phyloP scores from a whole-genome alignment of 23 tunicate species.

The Clavelina lepadiformis region DNA sequence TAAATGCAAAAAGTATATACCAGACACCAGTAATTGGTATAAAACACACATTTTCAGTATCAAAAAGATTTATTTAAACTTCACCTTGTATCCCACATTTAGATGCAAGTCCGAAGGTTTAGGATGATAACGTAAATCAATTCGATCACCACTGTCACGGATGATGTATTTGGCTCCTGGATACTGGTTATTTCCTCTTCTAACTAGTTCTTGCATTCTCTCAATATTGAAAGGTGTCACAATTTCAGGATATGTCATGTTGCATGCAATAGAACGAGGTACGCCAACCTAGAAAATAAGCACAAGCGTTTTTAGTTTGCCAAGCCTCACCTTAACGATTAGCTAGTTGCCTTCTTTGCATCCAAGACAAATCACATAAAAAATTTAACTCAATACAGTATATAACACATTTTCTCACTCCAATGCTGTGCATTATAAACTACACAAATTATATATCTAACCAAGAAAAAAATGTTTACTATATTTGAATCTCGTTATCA shows the following conservation, averaged over 20 bases:
- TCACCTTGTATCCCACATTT: slow-evolving; percentile 97
- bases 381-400: no score
- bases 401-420: no score
- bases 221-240: slow-evolving; percentile 99
- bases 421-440: no score
- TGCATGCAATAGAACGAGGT: slow-evolving; percentile 94
- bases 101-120: slow-evolving; percentile 94
- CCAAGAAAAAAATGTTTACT: no score
- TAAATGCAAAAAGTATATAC: background rate
- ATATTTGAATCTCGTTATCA: no score
- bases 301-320: background rate
- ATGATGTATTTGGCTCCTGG: slow-evolving; percentile 99
- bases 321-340: no score
- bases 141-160: slow-evolving; percentile 94
- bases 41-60: no score
- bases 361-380: no score
- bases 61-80: background rate
- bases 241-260: slow-evolving; percentile 98
- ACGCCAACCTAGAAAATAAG: slow-evolving; percentile 76
- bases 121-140: slow-evolving; percentile 97
- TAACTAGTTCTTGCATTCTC: slow-evolving; percentile 88
- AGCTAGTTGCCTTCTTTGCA: no score
- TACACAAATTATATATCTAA: no score
- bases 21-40: background rate
- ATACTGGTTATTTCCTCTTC: slow-evolving; percentile 89